Evolutionary conservation across 2,888 invertebrate genomes (phyloP).

Genomic region (Philereme vetulata): DNA sequence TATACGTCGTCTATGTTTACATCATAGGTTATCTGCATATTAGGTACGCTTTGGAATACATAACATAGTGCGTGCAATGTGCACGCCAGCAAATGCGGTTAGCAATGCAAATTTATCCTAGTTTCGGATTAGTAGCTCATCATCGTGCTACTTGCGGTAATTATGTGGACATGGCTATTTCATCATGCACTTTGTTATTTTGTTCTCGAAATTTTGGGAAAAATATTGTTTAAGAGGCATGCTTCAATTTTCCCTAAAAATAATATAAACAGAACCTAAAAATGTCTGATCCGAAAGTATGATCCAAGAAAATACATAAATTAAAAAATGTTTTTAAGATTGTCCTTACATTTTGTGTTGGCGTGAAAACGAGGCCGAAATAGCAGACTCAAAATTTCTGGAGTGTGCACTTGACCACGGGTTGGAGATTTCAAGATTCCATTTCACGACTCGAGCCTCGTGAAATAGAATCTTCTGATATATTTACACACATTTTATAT

Average conservation of each 20-base stretch:
- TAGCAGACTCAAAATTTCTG: constrained; percentile 48
- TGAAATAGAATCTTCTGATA: constrained; percentile 30
- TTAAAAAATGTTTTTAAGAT: constrained; percentile 18
- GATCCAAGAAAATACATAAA: constrained; percentile 21
- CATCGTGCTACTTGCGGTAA: constrained; percentile 72
- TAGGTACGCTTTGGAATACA: constrained; percentile 20
- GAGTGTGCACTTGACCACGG: constrained; percentile 42
- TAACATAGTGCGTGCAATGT: constrained; percentile 33
- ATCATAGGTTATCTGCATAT: constrained; percentile 19
- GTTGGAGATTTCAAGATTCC: constrained; percentile 44
- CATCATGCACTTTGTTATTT: constrained; percentile 44
- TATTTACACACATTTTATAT: constrained; percentile 40
- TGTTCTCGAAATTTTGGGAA: constrained; percentile 16
- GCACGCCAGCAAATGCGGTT: constrained; percentile 54
- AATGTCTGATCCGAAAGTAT: background rate
- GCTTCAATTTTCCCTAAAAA: background rate
- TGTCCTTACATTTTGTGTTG: constrained; percentile 43
- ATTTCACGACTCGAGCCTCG: constrained; percentile 39
- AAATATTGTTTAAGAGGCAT: constrained; percentile 10
- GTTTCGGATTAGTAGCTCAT: constrained; percentile 73
- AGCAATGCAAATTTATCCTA: constrained; percentile 79
- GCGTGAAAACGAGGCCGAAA: constrained; percentile 46
- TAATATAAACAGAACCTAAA: background rate
- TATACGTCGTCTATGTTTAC: background rate
- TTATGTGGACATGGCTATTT: constrained; percentile 57